A percentile compares a stretch with the other conserved stretches of the same genome.
phyloP scores from a whole-genome alignment of 2,888 invertebrate genomes.

The Archips crataeganus region DNA sequence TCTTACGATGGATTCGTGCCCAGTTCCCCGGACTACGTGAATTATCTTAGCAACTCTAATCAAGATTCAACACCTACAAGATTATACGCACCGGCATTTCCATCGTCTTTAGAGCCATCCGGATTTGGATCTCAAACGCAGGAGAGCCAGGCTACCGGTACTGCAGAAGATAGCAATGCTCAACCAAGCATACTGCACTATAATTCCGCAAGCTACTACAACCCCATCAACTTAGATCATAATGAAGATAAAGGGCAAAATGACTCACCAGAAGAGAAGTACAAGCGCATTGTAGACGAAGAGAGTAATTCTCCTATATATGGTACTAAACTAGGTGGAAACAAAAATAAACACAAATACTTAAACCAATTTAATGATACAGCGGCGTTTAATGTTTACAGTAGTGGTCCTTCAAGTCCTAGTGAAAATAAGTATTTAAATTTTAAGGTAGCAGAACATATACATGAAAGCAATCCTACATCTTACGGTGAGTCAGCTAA shows the following conservation, averaged over 20 bases:
- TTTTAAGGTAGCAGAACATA: constrained; percentile 53
- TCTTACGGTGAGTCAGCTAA: constrained; percentile 55
- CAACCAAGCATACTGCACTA: constrained; percentile 66
- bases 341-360: constrained; percentile 59
- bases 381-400: constrained; percentile 57
- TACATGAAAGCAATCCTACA: constrained; percentile 57
- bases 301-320: constrained; percentile 64
- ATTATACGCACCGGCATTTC: constrained; percentile 75
- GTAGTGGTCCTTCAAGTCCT: constrained; percentile 54
- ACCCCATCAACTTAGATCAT: constrained; percentile 59
- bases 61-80: constrained; percentile 69
- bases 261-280: constrained; percentile 52
- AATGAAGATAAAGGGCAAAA: constrained; percentile 58
- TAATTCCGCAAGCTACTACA: constrained; percentile 62
- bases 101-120: constrained; percentile 68
- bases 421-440: constrained; percentile 58
- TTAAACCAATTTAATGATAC: constrained; percentile 60
- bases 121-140: constrained; percentile 60
- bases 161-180: constrained; percentile 55
- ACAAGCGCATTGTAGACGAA: constrained; percentile 55
- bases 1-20: constrained; percentile 76
- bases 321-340: constrained; percentile 70
- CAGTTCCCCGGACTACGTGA: constrained; percentile 75
- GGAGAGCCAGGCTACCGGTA: constrained; percentile 56
- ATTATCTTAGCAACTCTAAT: constrained; percentile 57